Evolutionary conservation across 2,113 vertebrate genomes (phyloP).

Genomic region (Lamprologus callipterus): DNA sequence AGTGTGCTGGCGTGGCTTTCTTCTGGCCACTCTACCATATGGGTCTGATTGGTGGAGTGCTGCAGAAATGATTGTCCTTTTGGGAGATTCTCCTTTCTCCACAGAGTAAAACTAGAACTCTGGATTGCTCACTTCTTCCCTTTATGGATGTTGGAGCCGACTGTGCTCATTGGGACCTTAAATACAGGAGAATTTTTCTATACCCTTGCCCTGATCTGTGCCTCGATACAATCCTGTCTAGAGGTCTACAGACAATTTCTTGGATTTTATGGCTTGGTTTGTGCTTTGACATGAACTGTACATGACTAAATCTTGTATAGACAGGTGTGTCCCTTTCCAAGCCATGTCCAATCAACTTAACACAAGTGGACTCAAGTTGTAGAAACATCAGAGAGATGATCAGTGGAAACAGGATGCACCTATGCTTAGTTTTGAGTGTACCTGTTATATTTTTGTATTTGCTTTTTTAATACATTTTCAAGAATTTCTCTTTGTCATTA

Average conservation of each 20-base stretch:
- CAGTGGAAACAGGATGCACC: neutral
- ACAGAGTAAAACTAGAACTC: neutral
- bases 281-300: neutral
- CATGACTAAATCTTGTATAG: neutral
- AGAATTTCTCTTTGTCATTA: neutral
- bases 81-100: neutral
- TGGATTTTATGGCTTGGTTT: neutral
- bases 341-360: neutral
- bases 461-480: neutral
- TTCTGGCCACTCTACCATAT: neutral
- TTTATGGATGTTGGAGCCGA: neutral
- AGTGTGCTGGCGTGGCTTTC: neutral
- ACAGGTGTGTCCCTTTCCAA: neutral
- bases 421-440: neutral
- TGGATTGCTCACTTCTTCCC: neutral
- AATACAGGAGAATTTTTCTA: neutral
- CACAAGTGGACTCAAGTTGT: neutral
- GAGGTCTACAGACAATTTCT: neutral
- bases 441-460: neutral
- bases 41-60: neutral
- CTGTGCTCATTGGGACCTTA: neutral
- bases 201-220: neutral
- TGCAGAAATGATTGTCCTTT: neutral
- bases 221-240: neutral
- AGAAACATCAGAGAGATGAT: neutral